Conservation (phyloP, 2,113 vertebrate species). For the Daboia siamensis region DNA sequence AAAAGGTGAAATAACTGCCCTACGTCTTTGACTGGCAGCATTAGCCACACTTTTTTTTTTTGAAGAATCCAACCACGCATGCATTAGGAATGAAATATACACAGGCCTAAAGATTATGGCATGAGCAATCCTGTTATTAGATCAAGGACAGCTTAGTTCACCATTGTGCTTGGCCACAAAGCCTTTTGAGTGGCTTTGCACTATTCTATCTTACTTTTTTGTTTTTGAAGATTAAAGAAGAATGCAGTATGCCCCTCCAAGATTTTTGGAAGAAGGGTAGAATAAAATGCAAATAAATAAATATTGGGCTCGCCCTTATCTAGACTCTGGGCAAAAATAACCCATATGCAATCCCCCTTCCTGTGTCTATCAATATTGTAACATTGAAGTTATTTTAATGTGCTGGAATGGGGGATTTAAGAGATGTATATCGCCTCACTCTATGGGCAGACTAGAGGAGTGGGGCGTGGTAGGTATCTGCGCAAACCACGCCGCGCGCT, state of each 20-base stretch:
- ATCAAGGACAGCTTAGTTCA: not conserved
- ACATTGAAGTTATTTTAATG: not conserved
- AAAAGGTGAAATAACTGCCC: not conserved
- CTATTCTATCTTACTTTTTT: not conserved
- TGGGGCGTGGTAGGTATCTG: too few relatives aligned
- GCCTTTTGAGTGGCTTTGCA: not conserved
- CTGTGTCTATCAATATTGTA: not conserved
- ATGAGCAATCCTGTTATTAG: not conserved
- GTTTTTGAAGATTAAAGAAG: not conserved
- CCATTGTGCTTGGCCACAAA: not conserved
- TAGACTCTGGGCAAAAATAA: not conserved
- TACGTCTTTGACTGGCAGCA: not conserved
- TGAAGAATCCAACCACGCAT: not conserved
- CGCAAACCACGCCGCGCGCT: not conserved
- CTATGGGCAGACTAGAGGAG: too few relatives aligned
- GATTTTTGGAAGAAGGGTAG: not conserved
- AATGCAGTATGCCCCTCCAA: too few relatives aligned
- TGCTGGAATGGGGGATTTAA: not conserved
- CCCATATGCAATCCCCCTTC: not conserved
- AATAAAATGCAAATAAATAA: not conserved
- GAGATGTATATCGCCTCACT: not conserved
- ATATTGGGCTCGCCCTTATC: not conserved
- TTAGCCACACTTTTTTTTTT: not conserved
- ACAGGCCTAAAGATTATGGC: not conserved
- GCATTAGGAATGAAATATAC: not conserved